A percentile compares a stretch with the other conserved stretches of the same genome.
phyloP scores from a whole-genome alignment of 2,797 vertebrate genomes.

The Anas bernieri region DNA sequence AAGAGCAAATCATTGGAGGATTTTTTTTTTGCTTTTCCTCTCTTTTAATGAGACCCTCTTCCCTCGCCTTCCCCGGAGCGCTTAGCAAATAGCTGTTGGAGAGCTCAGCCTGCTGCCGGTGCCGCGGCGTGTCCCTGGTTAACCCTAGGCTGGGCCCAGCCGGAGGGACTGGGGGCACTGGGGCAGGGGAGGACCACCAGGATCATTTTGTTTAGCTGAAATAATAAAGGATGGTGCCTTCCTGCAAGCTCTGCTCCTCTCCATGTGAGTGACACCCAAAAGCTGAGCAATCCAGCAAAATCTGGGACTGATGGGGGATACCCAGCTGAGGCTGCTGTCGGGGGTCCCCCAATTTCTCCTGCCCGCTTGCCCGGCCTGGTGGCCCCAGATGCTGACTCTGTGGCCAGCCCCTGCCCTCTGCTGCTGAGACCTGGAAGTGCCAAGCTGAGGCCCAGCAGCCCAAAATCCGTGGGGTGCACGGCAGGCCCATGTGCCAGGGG shows the following conservation, averaged over 20 bases:
- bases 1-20: constrained; percentile 1
- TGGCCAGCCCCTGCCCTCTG: constrained; percentile 32
- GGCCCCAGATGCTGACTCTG: not conserved
- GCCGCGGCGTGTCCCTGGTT: not conserved
- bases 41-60: constrained; percentile 34
- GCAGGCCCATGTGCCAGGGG: not conserved
- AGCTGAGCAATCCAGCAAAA: not conserved
- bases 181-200: fast-evolving
- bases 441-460: not conserved
- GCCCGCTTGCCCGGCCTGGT: not conserved
- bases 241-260: not conserved
- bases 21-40: not conserved
- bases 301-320: not conserved
- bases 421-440: not conserved
- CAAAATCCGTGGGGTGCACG: not conserved
- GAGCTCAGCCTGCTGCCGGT: not conserved
- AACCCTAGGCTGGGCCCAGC: not conserved
- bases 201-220: not conserved
- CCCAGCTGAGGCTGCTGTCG: not conserved
- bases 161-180: not conserved
- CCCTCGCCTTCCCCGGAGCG: constrained; percentile 6
- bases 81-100: not conserved
- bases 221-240: not conserved
- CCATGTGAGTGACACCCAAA: not conserved
- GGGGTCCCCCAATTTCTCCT: not conserved